Evolutionary conservation across 2,888 invertebrate genomes (phyloP), one percentile per base, ranked within the genome.

Genomic region (Drosophila putrida): DNA sequence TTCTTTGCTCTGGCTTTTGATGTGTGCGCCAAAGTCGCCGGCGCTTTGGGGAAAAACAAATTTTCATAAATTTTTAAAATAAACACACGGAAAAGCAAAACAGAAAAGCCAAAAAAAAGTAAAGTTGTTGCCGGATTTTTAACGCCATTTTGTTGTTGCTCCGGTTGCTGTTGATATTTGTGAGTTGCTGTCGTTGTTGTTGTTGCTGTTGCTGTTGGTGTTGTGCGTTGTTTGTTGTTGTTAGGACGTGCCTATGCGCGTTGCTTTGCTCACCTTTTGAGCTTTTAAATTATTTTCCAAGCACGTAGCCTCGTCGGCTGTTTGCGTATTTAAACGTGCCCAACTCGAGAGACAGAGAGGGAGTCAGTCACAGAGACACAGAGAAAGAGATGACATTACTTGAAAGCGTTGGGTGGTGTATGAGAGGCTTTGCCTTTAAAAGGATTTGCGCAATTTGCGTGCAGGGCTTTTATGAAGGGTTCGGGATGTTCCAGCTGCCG

Each of bases 281-380:
- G 90, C 90, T 89, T 90, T 89, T 90, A 90, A 90, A 89, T 89
- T 88, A 89, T 90, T 89, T 89, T 83, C 85, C 80, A 89, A 80
- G 89, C 89, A 89, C 89, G 90, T 90, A 81, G 83, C 76, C 78
- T 81, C 80, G 80, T 80, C 87, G 90, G 70, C 78, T 82, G 84
- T 81, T 89, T 83, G 75, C 87, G 78, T 86, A 89, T 88, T 89
- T 89, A 88, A 86, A 82, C 88, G 82, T 81, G 81, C 78, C 50
- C 70, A 49, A 47, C 31, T 35, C 15, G 11, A 53, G 43, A 36
- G 39, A 31, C 38, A 20, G 55, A 46, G 57, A 53, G 53, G 33
- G 33, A 53, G 53, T 4, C 46, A 44, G 49, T 4, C 4, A 35
- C 41, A 35, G 11, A 20, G 20, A 20, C 20, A 20, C 20, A 20